Base-by-base conservation (phyloP, 2,797 vertebrate genomes). In the Eupleurogrammus muticus region DNA sequence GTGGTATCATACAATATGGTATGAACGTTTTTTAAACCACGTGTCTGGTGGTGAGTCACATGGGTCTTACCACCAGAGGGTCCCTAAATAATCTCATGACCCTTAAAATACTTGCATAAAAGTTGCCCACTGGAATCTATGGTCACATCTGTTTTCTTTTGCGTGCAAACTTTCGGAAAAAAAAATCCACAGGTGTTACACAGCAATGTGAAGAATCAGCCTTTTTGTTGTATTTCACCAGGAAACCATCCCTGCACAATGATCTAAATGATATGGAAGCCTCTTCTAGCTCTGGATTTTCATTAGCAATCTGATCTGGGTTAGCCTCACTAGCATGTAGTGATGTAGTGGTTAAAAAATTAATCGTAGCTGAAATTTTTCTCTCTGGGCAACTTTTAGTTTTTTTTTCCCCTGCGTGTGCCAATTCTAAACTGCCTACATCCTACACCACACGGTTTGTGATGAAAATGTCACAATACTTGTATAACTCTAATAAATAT, bases 101-200 rank as follows among this genome's bases (percentile, higher is more conserved):
- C 1, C 38, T 66, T 46, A 23, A 28, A 68, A 58, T 51, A 14
- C 58, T 61, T n/a, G 8, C 20, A 58, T 12, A 49, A 23, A 77
- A 40, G 24, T 5, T 19, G 24, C 32, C 36, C 1, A 13, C 16
- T 40, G 11, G n/a, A 67, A 12, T 47, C 46, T 24, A 44, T 7
- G 17, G 16, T 12, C 62, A 28, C 67, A 71, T 83, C 70, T 79
- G 79, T 61, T 78, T 73, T 58, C 44, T 73, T 70, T 81, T 40
- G 17, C 65, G 55, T 61, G 36, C 23, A 76, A 56, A 58, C 17
- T 9, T 66, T 0, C 35, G 54, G 35, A 56, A 54, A 48, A 58
- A 35, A 56, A 54, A 50, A 61, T 56, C 49, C 48, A 53, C 71
- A 85, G 60, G 40, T 82, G 70, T 40, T 64, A 48, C 32, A 48